Conservation (phyloP, 1,140 invertebrate species). For the Trichoplusia ni region DNA sequence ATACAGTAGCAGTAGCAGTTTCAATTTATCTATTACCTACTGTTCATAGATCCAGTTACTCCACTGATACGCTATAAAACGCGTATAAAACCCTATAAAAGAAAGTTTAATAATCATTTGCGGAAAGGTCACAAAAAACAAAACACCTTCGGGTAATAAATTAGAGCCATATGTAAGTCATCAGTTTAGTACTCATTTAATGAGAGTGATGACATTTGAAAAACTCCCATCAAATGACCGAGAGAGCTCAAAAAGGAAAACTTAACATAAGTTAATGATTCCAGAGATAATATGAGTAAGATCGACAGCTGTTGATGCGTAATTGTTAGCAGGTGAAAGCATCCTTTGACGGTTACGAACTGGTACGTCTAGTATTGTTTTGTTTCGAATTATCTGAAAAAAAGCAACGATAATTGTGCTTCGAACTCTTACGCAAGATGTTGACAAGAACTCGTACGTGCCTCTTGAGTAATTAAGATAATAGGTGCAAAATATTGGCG, state of each 20-base stretch:
- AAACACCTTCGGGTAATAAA: no score
- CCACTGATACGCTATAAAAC: no score
- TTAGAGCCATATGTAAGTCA: no score
- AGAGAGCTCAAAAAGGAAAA: neutral
- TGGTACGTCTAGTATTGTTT: constrained; percentile 22
- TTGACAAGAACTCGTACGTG: neutral
- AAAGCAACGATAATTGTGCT: constrained; percentile 3
- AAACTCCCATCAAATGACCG: constrained; percentile 8
- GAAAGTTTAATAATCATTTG: no score
- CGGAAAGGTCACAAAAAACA: no score
- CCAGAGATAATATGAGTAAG: neutral
- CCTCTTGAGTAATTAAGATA: constrained; percentile 25
- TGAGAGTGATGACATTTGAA: constrained; percentile 4
- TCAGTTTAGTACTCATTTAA: no score
- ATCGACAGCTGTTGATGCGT: constrained; percentile 18
- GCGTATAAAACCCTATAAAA: no score
- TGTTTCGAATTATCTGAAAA: constrained; percentile 21
- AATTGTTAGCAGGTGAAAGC: constrained; percentile 34
- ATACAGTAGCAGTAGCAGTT: no score
- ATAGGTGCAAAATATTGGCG: constrained; percentile 5
- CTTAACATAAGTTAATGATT: constrained; percentile 3
- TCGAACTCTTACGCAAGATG: constrained; percentile 12
- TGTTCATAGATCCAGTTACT: no score
- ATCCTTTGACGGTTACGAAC: neutral
- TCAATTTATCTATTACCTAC: no score